Conservation (phyloP, 2,113 vertebrate genomes). For the Kryptolebias marmoratus region DNA sequence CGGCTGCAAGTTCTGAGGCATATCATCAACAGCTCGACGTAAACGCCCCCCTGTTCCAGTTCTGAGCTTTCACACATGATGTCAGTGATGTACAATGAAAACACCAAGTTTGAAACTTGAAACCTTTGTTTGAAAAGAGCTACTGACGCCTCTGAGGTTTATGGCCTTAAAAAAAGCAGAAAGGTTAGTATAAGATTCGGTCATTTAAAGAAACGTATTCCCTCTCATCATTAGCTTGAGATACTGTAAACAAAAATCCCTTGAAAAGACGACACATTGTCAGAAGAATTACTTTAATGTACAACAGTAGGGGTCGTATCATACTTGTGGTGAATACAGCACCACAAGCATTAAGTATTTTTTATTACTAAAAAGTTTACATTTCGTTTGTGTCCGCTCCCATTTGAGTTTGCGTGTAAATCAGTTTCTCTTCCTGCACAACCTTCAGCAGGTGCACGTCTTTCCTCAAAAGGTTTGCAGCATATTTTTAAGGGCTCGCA, state of each 20-base stretch:
- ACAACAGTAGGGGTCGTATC: background rate
- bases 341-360: background rate
- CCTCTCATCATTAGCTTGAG: constrained; percentile 31
- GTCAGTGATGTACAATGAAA: background rate
- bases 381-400: background rate
- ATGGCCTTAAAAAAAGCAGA: too few relatives aligned
- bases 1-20: background rate
- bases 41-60: background rate
- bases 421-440: constrained; percentile 3
- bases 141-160: too few relatives aligned
- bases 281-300: background rate
- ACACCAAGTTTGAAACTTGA: too few relatives aligned
- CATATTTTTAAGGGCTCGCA: constrained; percentile 30
- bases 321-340: too few relatives aligned
- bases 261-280: constrained; percentile 1
- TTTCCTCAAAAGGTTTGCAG: constrained; percentile 22
- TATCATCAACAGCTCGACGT: background rate
- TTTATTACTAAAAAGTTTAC: background rate
- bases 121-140: too few relatives aligned
- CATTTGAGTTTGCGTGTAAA: background rate
- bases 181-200: too few relatives aligned
- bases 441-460: constrained; percentile 5
- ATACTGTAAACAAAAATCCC: constrained; percentile 12
- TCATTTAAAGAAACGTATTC: constrained; percentile 2
- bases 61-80: background rate